Percentiles rank a stretch among this genome's conserved stretches.
phyloP scores from a whole-genome alignment of 35 echinoderm and acorn worm species.

The Heliocidaris tuberculata region DNA sequence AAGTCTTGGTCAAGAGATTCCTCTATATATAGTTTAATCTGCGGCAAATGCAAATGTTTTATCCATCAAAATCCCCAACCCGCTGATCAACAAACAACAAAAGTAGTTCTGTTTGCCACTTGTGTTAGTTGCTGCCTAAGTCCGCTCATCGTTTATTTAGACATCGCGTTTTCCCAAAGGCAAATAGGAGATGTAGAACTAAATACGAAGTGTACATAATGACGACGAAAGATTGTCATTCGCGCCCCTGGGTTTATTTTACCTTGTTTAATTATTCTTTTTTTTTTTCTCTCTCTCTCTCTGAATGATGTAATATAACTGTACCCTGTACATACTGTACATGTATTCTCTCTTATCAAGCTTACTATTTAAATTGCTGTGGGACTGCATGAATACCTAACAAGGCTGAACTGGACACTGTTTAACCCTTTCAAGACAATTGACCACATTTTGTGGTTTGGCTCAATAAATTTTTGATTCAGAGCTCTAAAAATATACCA shows the following conservation, averaged over 20 bases:
- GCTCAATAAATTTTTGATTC: no score
- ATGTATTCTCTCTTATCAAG: not conserved
- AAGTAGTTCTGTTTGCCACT: constrained; percentile 39
- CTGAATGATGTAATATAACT: not conserved
- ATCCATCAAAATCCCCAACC: constrained; percentile 25
- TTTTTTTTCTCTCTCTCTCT: not conserved
- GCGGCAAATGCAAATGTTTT: not conserved
- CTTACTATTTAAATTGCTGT: no score
- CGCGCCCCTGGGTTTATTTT: not conserved
- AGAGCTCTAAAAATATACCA: no score
- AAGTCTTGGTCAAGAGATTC: not conserved
- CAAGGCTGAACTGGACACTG: no score
- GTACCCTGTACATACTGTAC: not conserved
- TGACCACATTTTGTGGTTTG: no score
- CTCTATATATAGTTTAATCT: constrained; percentile 30
- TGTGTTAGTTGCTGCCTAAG: not conserved
- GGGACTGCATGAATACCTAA: no score
- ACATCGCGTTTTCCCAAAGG: constrained; percentile 24
- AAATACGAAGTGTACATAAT: constrained; percentile 26
- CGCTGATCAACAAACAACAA: constrained; percentile 29
- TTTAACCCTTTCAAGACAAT: no score
- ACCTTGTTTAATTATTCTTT: no score
- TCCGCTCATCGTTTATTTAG: constrained; percentile 22
- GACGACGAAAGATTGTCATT: not conserved
- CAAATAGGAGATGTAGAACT: not conserved